Evolutionary conservation across 2,113 vertebrate species (phyloP).

Genomic region (Ammospiza caudacuta): DNA sequence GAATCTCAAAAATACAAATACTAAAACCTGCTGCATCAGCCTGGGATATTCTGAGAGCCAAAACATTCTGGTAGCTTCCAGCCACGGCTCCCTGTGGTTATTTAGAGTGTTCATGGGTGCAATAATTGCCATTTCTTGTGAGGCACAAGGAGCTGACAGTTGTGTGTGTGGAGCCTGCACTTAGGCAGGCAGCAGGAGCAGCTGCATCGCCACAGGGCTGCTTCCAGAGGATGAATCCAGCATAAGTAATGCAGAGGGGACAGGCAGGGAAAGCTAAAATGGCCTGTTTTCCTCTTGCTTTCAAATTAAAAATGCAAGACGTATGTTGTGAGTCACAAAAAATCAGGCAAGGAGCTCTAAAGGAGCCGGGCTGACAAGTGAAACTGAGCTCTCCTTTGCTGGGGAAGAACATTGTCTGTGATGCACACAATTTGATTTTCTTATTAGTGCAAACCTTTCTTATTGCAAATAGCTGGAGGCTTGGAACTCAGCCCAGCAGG

Average conservation of each 20-base stretch:
- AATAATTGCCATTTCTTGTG: constrained; percentile 5
- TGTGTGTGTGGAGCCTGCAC: constrained; percentile 5
- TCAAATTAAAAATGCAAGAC: constrained; percentile 56
- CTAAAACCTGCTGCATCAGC: neutral
- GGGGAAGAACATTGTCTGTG: neutral
- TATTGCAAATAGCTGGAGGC: constrained; percentile 18
- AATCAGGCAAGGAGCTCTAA: neutral
- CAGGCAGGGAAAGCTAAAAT: neutral
- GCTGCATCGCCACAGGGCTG: constrained; percentile 44
- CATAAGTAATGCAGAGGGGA: constrained; percentile 23
- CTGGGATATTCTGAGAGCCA: neutral
- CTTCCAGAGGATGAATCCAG: constrained; percentile 10
- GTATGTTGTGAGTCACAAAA: constrained; percentile 15
- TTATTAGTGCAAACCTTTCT: constrained; percentile 1
- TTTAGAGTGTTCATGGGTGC: neutral
- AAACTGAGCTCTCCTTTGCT: neutral
- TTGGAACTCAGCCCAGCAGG: neutral
- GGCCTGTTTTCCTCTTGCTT: constrained; percentile 31
- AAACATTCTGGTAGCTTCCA: constrained; percentile 17
- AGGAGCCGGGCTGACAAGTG: neutral
- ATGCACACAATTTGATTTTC: neutral
- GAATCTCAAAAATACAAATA: neutral
- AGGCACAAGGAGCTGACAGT: neutral
- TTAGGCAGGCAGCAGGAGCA: constrained; percentile 29
- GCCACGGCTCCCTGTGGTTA: neutral